Conservation (phyloP, 2,888 invertebrate species). For the Onchidella celtica region DNA sequence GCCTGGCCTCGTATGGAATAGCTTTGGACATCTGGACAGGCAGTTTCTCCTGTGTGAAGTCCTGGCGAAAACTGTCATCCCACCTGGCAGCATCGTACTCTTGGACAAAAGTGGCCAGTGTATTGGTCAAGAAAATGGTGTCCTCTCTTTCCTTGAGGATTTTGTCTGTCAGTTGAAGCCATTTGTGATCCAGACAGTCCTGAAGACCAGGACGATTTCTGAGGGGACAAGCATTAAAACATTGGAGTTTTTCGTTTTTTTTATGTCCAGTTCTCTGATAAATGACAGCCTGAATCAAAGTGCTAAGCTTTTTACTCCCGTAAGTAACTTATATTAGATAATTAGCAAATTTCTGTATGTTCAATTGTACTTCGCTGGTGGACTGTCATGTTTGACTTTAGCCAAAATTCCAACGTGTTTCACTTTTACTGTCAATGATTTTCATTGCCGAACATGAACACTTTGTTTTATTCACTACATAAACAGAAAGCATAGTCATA, state of each 20-base stretch:
- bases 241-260: too few relatives aligned
- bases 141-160: constrained; percentile 95
- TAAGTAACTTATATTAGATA: not conserved
- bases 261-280: not conserved
- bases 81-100: constrained; percentile 85
- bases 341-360: too few relatives aligned
- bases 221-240: too few relatives aligned
- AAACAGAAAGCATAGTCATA: too few relatives aligned
- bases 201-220: constrained; percentile 96
- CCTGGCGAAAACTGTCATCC: constrained; percentile 28
- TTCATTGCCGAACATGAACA: too few relatives aligned
- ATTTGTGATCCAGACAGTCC: constrained; percentile 97
- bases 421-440: too few relatives aligned
- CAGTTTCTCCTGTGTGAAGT: constrained; percentile 45
- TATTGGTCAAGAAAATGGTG: constrained; percentile 87
- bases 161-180: constrained; percentile 94
- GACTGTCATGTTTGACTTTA: too few relatives aligned
- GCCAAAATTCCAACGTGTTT: too few relatives aligned
- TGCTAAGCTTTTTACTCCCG: too few relatives aligned
- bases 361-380: too few relatives aligned
- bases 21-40: constrained; percentile 47
- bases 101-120: constrained; percentile 86
- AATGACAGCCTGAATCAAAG: too few relatives aligned
- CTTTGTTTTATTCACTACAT: too few relatives aligned
- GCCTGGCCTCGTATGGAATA: constrained; percentile 1